Evolutionary conservation across 2,113 vertebrate genomes (phyloP).

Genomic region (Odocoileus virginianus): DNA sequence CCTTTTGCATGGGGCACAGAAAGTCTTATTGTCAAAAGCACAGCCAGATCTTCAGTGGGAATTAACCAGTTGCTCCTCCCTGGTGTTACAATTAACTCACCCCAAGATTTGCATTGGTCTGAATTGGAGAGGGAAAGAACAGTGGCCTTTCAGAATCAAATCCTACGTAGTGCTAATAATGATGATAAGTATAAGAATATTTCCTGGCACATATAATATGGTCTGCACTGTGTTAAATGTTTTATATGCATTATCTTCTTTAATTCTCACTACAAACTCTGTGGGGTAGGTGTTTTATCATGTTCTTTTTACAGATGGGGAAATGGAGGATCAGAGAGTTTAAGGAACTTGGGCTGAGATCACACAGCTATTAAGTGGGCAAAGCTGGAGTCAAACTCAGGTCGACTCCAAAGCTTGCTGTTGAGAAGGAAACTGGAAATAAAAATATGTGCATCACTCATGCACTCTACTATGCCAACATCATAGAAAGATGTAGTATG

Average conservation of each 20-base stretch:
- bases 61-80: background rate
- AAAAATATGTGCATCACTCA: rapidly evolving
- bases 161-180: background rate
- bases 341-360: background rate
- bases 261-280: background rate
- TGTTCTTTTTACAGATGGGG: background rate
- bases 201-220: background rate
- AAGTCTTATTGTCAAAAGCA: background rate
- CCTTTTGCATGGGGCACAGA: background rate
- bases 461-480: background rate
- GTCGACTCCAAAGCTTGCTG: background rate
- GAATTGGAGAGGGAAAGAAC: background rate
- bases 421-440: background rate
- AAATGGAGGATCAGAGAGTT: background rate
- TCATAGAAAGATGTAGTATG: background rate
- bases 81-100: background rate
- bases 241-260: background rate
- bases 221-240: background rate
- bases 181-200: background rate
- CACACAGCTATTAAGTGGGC: background rate
- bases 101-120: background rate
- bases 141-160: background rate
- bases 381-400: background rate
- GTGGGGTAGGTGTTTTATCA: background rate
- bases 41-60: background rate